A percentile compares a stretch with the other conserved stretches of the same genome.
Conservation (phyloP, 2,113 vertebrate genomes). For the Cryptomyrus ogoouensis region DNA sequence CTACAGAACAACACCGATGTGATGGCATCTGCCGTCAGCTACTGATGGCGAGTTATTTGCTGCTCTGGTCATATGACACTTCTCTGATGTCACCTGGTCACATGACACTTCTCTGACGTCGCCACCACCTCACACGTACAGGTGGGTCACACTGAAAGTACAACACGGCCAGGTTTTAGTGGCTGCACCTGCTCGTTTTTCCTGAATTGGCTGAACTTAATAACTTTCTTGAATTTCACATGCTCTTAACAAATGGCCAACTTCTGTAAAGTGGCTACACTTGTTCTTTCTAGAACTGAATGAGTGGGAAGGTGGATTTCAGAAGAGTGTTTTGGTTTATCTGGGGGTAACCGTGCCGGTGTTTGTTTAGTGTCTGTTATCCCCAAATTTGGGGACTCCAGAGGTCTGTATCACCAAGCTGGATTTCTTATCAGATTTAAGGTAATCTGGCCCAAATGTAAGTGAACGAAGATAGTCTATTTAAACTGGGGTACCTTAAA, state of each 20-base stretch:
- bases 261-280: neutral
- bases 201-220: neutral
- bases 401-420: neutral
- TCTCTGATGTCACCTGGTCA: no score
- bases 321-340: neutral
- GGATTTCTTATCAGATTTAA: neutral
- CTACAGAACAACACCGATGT: neutral
- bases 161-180: neutral
- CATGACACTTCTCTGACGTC: neutral
- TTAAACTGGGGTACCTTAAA: neutral
- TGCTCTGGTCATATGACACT: neutral
- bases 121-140: neutral
- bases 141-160: neutral
- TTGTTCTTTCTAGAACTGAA: neutral
- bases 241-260: neutral
- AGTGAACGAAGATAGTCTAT: neutral
- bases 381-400: neutral
- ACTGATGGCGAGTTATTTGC: neutral
- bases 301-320: neutral
- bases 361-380: neutral
- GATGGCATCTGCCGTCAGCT: neutral
- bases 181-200: neutral
- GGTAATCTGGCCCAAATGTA: neutral
- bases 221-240: neutral
- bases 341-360: neutral